Evolutionary conservation across 2,888 invertebrate species (phyloP), one percentile per base, ranked within the genome.

Genomic region (Drosophila anomelani): DNA sequence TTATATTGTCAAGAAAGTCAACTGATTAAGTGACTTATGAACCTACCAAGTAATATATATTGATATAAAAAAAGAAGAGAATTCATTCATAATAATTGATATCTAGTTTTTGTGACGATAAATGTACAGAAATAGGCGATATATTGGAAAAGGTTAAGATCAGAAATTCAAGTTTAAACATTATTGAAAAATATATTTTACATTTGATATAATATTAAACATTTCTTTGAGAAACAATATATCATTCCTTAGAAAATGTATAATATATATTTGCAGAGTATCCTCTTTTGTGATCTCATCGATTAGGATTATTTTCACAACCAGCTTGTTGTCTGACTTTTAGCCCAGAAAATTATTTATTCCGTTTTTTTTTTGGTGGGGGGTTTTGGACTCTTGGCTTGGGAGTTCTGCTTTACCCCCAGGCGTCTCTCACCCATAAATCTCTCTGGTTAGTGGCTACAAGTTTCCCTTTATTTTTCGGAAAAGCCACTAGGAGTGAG

Each of bases 261-360:
- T 46, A 15, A 26, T 46, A 54, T 15, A 39, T 39, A 4, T 26
- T 26, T 5, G 8, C 41, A 71, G 68, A n/a, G 73, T 78, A 78
- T 82, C 63, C 66, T 66, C 55, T 60, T 70, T 54, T 56, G 17
- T 23, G 34, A 8, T 32, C 17, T 23, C 9, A 44, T 47, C 53
- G 62, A 55, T 61, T 39, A 12, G 10, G 36, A 46, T 54, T 70
- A 26, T 54, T 53, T 32, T 23, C 9, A 7, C 36, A 34, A 10
- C 20, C 64, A 63, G 44, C 41, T 63, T 63, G 26, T 51, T 51
- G 51, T 51, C 64, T 51, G 57, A 61, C 75, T 57, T 39, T 49
- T 55, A 38, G 29, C n/a, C 38, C 53, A 71, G 63, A 79, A 88
- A 86, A 84, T 88, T 87, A 87, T 89, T 87, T 86, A 81, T 78